Conservation (phyloP, 2,888 invertebrate species). For the Cabera pusaria region DNA sequence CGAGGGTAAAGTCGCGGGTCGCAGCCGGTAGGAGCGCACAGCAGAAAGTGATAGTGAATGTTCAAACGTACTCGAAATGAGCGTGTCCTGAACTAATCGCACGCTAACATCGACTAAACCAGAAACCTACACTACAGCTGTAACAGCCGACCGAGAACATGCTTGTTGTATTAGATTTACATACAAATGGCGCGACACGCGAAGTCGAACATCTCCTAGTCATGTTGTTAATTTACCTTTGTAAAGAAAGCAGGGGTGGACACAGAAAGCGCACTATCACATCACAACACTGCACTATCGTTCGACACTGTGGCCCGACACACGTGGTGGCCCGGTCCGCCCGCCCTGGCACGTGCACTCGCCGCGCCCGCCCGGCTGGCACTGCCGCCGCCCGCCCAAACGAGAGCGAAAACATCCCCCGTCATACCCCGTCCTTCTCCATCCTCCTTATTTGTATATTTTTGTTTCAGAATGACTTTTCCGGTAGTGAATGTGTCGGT, state of each 20-base stretch:
- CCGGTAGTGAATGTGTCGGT: conserved; percentile 63
- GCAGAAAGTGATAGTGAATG: too few relatives aligned
- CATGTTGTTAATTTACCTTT: too few relatives aligned
- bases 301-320: conserved; percentile 1
- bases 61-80: too few relatives aligned
- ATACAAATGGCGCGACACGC: too few relatives aligned
- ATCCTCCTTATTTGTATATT: conserved; percentile 24
- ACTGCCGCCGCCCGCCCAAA: conserved; percentile 58
- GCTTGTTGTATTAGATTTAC: conserved; percentile 20
- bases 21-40: too few relatives aligned
- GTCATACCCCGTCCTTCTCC: conserved; percentile 37
- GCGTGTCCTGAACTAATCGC: conserved; percentile 15
- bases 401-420: conserved; percentile 75
- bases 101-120: conserved; percentile 11
- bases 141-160: conserved; percentile 13
- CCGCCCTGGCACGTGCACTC: conserved; percentile 21
- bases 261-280: conserved; percentile 13
- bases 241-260: neutral
- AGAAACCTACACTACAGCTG: conserved; percentile 8
- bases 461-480: conserved; percentile 51
- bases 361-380: conserved; percentile 45
- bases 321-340: too few relatives aligned
- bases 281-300: conserved; percentile 23
- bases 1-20: too few relatives aligned
- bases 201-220: too few relatives aligned